A percentile compares a stretch with the other conserved stretches of the same genome.
Evolutionary conservation across 1,140 invertebrate species (phyloP).

Genomic region (Philopotamus ludificatus): DNA sequence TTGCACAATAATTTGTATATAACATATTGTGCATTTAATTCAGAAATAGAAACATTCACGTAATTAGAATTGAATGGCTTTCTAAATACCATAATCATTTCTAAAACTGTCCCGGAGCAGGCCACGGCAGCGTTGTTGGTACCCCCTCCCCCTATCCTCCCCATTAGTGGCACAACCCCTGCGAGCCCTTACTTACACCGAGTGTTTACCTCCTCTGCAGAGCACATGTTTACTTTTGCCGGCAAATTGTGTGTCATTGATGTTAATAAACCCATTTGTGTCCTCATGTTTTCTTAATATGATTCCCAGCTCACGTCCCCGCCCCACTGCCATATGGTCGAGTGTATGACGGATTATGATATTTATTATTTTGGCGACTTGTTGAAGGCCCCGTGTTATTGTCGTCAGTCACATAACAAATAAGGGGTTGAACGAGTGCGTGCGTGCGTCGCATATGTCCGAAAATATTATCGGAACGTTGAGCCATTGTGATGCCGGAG

Average conservation of each 20-base stretch:
- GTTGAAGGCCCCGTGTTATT: slow-evolving; percentile 11
- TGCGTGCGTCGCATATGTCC: too few relatives aligned
- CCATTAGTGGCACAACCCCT: slow-evolving; percentile 4
- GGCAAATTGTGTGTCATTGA: slow-evolving; percentile 38
- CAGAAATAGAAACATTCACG: too few relatives aligned
- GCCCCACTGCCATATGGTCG: slow-evolving; percentile 25
- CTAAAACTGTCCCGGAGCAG: too few relatives aligned
- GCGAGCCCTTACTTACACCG: not conserved
- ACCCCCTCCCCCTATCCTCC: not conserved
- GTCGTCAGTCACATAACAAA: slow-evolving; percentile 1
- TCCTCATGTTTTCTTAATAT: slow-evolving; percentile 30
- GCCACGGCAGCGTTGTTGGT: not conserved
- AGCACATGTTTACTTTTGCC: slow-evolving; percentile 37
- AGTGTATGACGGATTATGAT: slow-evolving; percentile 38
- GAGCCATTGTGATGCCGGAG: too few relatives aligned
- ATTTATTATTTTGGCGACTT: slow-evolving; percentile 21
- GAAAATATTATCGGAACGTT: too few relatives aligned
- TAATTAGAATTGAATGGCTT: too few relatives aligned
- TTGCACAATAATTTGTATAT: too few relatives aligned
- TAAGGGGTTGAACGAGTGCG: slow-evolving; percentile 23
- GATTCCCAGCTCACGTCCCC: slow-evolving; percentile 12
- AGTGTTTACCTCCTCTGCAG: slow-evolving; percentile 17
- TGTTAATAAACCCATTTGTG: slow-evolving; percentile 39
- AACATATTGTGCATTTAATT: too few relatives aligned
- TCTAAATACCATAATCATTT: too few relatives aligned